Percentiles rank a stretch among this genome's conserved stretches.
These are phyloP conservation scores for Sebastes fasciatus DNA, from an alignment of 2,113 vertebrate genomes.

Conservation along the genomic window DNA sequence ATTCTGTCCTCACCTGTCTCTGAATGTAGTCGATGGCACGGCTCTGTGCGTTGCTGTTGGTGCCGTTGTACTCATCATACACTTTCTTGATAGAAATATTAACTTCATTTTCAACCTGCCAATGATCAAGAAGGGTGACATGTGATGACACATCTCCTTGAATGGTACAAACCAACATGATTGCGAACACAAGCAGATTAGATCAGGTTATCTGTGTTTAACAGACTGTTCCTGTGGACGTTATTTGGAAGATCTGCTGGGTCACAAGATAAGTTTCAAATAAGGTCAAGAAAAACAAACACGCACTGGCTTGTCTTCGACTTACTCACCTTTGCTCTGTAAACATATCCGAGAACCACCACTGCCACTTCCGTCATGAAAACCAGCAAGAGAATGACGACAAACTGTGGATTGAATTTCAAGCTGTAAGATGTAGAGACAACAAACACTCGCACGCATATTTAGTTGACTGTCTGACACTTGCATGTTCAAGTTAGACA, in stretches of 20 bases:
- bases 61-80: slow-evolving; percentile 93
- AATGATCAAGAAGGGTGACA: background rate
- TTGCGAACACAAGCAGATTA: background rate
- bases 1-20: slow-evolving; percentile 89
- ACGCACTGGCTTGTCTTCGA: background rate
- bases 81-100: slow-evolving; percentile 92
- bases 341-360: slow-evolving; percentile 95
- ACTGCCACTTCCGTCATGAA: slow-evolving; percentile 95
- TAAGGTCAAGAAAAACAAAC: slow-evolving; percentile 10
- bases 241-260: background rate
- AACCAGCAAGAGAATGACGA: slow-evolving; percentile 94
- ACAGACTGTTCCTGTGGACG: background rate
- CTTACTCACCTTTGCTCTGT: slow-evolving; percentile 93
- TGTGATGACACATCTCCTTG: background rate
- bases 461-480: background rate
- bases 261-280: background rate
- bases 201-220: background rate
- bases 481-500: background rate
- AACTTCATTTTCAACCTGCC: slow-evolving; percentile 94
- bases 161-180: background rate
- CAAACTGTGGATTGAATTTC: slow-evolving; percentile 88
- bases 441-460: background rate
- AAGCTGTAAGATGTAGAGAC: slow-evolving; percentile 15
- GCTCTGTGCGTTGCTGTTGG: slow-evolving; percentile 93
- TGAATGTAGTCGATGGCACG: slow-evolving; percentile 97